Percentiles rank a stretch among this genome's conserved stretches.
These are phyloP conservation scores for Geococcyx californianus DNA, from an alignment of 2,113 vertebrate genomes.

Conservation along the genomic window DNA sequence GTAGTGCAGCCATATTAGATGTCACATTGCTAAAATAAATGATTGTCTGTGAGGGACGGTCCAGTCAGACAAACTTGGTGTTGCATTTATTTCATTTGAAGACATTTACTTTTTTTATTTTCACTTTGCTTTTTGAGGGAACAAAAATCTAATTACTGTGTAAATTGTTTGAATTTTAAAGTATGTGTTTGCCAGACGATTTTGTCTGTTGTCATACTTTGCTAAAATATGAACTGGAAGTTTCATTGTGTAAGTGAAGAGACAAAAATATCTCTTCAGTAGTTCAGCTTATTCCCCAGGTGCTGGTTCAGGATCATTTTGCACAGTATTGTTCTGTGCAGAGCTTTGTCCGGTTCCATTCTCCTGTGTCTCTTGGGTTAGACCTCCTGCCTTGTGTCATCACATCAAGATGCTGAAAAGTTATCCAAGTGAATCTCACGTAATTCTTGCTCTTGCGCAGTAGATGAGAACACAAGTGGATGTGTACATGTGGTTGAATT, in stretches of 20 bases:
- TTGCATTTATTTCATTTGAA: background rate
- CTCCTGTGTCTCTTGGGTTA: background rate
- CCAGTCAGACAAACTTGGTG: background rate
- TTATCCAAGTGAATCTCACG: background rate
- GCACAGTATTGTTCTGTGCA: background rate
- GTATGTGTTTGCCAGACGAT: background rate
- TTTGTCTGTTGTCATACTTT: background rate
- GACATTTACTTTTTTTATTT: background rate
- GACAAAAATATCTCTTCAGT: background rate
- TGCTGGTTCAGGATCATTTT: background rate
- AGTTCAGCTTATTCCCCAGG: background rate
- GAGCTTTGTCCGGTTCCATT: background rate
- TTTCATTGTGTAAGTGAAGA: background rate
- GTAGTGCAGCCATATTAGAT: background rate
- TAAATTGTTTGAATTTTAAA: background rate
- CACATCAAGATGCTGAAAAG: background rate
- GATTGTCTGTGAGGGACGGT: background rate
- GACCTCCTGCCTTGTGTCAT: background rate
- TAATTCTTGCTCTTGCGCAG: background rate
- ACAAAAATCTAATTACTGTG: background rate
- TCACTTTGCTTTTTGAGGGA: background rate
- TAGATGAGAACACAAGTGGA: constrained; percentile 49
- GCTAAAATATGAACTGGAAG: background rate
- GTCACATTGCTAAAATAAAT: background rate
- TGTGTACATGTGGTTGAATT: constrained; percentile 57